Base-by-base conservation (phyloP, 1,140 invertebrate species). In the Trissolcus basalis region DNA sequence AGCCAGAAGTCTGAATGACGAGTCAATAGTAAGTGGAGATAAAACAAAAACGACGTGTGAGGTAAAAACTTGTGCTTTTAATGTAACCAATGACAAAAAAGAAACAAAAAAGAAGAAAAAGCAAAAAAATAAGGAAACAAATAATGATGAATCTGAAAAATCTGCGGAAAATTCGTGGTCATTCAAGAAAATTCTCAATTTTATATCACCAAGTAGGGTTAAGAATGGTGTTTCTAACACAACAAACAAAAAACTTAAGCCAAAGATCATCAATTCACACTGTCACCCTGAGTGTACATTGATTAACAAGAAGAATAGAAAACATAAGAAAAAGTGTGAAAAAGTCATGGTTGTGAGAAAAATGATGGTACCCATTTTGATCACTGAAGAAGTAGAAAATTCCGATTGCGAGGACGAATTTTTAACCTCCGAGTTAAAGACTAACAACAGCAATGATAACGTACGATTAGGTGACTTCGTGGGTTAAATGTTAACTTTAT, bases 301-400 rank as follows among this genome's bases (percentile, higher is more conserved):
- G n/a, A 50, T 10, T 0, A 41, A 48, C 16, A 63, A 47, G 12
- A 51, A 54, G n/a, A 9, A 14, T 11, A 36, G 27, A n/a, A 54
- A 12, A 7, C 9, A 11, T 4, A 58, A 50, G 16, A 67, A 33
- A 36, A 75, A 56, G 19, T 56, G 51, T 12, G 45, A 60, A 6
- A 69, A 61, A 45, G 16, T 70, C n/a, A 27, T 61, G 50, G 48
- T 61, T 0, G 13, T 63, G 12, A 45, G 41, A 12, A 48, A 69
- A 33, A 10, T 71, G 35, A 58, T 71, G 68, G 9, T 59, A 12
- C 60, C 60, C 8, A 49, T 69, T 27, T 1, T 76, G 14, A 65
- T 67, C 64, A 64, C 64, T 11, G 65, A 76, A 16, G 54, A 64
- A 36, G 6, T 70, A 0, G 47, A 69, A 0, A 54, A 69, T 0